These are phyloP conservation scores for Epinephelus awoara DNA, from an alignment of 2,797 vertebrate species.

Conservation along the genomic window DNA sequence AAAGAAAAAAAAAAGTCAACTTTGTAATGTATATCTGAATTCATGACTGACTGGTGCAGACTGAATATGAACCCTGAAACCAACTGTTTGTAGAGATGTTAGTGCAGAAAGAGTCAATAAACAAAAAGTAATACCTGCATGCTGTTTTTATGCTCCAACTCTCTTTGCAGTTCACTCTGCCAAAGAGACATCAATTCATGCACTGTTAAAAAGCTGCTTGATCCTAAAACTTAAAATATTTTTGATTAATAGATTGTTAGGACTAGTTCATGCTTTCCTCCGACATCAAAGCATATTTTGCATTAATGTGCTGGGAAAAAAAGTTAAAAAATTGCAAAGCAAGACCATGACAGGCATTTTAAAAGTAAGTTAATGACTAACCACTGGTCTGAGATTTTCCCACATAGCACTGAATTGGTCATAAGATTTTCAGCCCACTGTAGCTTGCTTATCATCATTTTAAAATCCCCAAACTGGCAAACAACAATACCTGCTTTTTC, in stretches of 20 bases:
- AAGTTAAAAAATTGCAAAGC: neutral
- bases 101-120: neutral
- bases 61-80: conserved; percentile 1
- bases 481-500: conserved; percentile 85
- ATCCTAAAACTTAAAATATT: neutral
- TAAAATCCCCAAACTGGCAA: neutral
- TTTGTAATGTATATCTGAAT: neutral
- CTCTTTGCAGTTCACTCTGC: conserved; percentile 90
- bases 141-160: conserved; percentile 90
- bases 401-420: neutral
- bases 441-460: neutral
- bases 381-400: neutral
- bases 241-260: neutral
- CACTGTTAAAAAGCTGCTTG: neutral
- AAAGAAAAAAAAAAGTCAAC: neutral
- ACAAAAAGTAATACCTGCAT: conserved; percentile 84
- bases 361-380: neutral
- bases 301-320: neutral
- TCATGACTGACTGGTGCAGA: neutral
- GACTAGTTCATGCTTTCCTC: neutral
- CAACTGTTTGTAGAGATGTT: neutral
- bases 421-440: neutral
- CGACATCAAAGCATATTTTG: neutral
- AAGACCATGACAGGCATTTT: neutral
- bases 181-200: conserved; percentile 28